phyloP scores from a whole-genome alignment of 2,113 vertebrate species.

The Guaruba guarouba region DNA sequence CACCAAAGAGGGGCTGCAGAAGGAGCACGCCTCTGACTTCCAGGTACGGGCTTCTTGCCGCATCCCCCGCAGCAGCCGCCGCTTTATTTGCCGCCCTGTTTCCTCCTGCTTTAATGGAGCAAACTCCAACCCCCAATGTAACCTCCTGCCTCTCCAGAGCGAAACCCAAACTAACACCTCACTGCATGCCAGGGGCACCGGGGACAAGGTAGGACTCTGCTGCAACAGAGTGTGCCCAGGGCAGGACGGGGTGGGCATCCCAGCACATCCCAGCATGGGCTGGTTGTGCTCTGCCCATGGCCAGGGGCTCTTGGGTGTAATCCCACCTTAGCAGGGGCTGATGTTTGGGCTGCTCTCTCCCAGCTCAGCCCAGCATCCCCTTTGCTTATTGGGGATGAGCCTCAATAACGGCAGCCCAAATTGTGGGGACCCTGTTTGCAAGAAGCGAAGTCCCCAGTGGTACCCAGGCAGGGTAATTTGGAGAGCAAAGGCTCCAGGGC shows the following conservation, averaged over 20 bases:
- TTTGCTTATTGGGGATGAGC: background rate
- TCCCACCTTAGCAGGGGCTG: background rate
- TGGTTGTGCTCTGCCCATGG: accelerated
- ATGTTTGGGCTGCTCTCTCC: background rate
- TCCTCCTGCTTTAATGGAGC: slow-evolving; percentile 59
- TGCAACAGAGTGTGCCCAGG: slow-evolving; percentile 78
- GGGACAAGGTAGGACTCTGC: slow-evolving; percentile 72
- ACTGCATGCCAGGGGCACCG: slow-evolving; percentile 73
- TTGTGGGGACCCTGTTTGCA: accelerated
- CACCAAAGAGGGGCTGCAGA: slow-evolving; percentile 75
- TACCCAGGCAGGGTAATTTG: background rate
- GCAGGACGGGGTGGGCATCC: background rate
- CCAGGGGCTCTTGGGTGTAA: background rate
- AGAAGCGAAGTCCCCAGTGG: background rate
- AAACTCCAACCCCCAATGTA: slow-evolving; percentile 2
- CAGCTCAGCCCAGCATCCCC: background rate
- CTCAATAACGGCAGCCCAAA: background rate
- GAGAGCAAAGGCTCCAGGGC: background rate
- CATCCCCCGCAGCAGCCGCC: slow-evolving; percentile 27
- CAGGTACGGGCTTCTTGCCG: slow-evolving; percentile 79
- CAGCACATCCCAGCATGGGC: accelerated
- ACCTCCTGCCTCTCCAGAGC: slow-evolving; percentile 49
- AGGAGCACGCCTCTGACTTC: slow-evolving; percentile 72
- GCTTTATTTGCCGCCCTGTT: slow-evolving; percentile 69
- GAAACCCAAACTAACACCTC: slow-evolving; percentile 54